phyloP scores from a whole-genome alignment of 2,113 vertebrate species.

The Ranitomeya imitator region DNA sequence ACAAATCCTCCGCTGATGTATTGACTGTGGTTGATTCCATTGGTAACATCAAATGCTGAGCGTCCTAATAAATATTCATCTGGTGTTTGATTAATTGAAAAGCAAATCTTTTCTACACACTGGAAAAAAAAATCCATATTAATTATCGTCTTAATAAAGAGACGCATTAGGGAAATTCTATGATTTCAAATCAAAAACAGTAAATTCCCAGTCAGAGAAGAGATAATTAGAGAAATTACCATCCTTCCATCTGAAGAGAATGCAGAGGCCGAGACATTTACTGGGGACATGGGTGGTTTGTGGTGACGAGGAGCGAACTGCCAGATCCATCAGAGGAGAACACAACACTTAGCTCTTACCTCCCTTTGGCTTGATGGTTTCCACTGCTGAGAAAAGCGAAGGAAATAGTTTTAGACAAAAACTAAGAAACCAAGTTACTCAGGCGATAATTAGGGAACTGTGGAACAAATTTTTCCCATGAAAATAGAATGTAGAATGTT shows the following conservation, averaged over 20 bases:
- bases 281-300: constrained; percentile 14
- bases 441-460: background rate
- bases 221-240: constrained; percentile 35
- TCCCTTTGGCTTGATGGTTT: too few relatives aligned
- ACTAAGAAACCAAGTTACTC: background rate
- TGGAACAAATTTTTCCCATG: background rate
- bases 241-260: background rate
- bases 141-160: constrained; percentile 33
- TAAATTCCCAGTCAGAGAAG: constrained; percentile 2
- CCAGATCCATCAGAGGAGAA: background rate
- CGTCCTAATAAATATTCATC: constrained; percentile 26
- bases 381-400: background rate
- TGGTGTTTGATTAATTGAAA: constrained; percentile 23
- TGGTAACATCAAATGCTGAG: constrained; percentile 6
- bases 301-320: constrained; percentile 2
- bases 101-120: constrained; percentile 33
- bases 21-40: constrained; percentile 11
- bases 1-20: background rate
- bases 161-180: constrained; percentile 6
- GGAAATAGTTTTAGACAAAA: background rate
- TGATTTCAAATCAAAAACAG: constrained; percentile 10
- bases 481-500: background rate
- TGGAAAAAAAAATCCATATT: constrained; percentile 30
- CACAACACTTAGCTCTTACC: background rate
- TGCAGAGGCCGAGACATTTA: background rate